A percentile compares a stretch with the other conserved stretches of the same genome.
Conservation (phyloP, 2,797 vertebrate species). For the Pseudochirops cupreus region DNA sequence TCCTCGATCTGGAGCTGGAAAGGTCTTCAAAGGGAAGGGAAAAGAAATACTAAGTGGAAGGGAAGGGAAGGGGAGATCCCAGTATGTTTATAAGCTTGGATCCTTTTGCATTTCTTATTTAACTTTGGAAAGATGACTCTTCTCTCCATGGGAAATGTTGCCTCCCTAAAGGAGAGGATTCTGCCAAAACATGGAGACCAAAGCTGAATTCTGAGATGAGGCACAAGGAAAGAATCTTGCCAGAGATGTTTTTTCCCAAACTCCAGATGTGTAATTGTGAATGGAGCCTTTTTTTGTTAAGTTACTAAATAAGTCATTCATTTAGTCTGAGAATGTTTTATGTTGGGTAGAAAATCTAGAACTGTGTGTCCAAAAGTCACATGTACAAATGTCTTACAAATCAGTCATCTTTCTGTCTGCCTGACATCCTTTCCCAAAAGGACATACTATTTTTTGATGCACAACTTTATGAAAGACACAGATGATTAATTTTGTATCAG, state of each 20-base stretch:
- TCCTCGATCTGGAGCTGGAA: not conserved
- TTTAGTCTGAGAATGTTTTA: conserved; percentile 63
- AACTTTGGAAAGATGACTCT: not conserved
- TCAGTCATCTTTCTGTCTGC: conserved; percentile 67
- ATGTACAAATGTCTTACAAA: conserved; percentile 55
- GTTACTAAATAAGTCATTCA: conserved; percentile 69
- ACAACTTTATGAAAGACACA: conserved; percentile 42
- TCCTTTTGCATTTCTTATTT: not conserved
- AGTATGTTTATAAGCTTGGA: not conserved
- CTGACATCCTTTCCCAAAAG: conserved; percentile 29
- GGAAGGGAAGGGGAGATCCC: not conserved
- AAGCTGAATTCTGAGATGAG: not conserved
- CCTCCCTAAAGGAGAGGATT: conserved; percentile 17
- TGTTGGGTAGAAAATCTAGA: conserved; percentile 61
- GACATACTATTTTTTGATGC: conserved; percentile 61
- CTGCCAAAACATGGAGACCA: conserved; percentile 13
- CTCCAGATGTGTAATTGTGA: conserved; percentile 38
- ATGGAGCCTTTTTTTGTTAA: conserved; percentile 75
- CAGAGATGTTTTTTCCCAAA: conserved; percentile 53
- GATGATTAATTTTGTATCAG: conserved; percentile 37
- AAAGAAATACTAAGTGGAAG: not conserved
- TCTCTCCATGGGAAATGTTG: conserved; percentile 43
- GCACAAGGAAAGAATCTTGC: conserved; percentile 45
- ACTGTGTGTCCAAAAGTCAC: conserved; percentile 70
- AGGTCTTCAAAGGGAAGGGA: not conserved